phyloP scores from a whole-genome alignment of 2,888 invertebrate genomes.

The Tupiocoris notatus region DNA sequence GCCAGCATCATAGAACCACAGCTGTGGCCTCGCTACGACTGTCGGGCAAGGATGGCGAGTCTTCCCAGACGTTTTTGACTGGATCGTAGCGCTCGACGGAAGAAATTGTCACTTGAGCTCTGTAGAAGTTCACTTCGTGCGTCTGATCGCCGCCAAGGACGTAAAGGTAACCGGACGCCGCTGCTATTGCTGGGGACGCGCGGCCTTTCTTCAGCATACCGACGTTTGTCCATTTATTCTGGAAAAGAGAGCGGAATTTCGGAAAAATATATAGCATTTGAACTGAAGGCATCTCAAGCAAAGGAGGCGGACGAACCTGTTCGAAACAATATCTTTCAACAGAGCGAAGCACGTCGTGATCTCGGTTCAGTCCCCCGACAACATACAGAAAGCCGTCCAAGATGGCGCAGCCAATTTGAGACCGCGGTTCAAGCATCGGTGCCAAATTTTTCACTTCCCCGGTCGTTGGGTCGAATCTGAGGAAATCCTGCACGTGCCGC shows the following conservation, averaged over 20 bases:
- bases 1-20: conserved; percentile 63
- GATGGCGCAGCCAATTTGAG: conserved; percentile 87
- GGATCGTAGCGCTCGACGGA: conserved; percentile 85
- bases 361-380: conserved; percentile 83
- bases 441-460: conserved; percentile 76
- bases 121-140: conserved; percentile 76
- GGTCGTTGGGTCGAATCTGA: conserved; percentile 77
- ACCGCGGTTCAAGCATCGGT: conserved; percentile 76
- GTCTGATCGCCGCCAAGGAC: conserved; percentile 84
- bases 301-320: conserved; percentile 67
- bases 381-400: conserved; percentile 80
- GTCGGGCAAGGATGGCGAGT: conserved; percentile 75
- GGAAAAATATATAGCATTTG: not conserved
- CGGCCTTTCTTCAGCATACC: conserved; percentile 71
- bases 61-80: conserved; percentile 70
- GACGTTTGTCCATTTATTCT: conserved; percentile 78
- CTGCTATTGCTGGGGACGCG: conserved; percentile 81
- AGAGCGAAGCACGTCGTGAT: conserved; percentile 73
- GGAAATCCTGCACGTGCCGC: conserved; percentile 70
- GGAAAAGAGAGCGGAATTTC: conserved; percentile 34
- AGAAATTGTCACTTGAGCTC: conserved; percentile 79
- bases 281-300: not conserved
- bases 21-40: conserved; percentile 85
- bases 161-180: conserved; percentile 76
- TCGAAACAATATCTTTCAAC: conserved; percentile 82